Percentiles rank a stretch among this genome's conserved stretches.
phyloP scores from a whole-genome alignment of 2,797 vertebrate genomes.

The Sparus aurata region DNA sequence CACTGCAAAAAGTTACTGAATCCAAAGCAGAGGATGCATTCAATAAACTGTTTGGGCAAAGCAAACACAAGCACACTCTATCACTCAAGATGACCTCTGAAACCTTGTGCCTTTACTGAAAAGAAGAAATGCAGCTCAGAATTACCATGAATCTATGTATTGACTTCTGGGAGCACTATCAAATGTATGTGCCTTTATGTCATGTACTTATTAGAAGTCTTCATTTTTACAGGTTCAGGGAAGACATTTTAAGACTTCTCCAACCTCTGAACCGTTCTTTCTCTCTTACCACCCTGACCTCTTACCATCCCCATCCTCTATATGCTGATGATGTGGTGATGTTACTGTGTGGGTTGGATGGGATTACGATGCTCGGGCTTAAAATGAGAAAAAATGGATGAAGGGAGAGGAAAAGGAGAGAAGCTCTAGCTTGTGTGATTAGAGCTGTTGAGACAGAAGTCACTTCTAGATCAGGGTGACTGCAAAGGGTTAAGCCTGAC shows the following conservation, averaged over 20 bases:
- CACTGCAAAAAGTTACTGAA: conserved; percentile 32
- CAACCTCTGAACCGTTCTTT: conserved; percentile 17
- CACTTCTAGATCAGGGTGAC: conserved; percentile 57
- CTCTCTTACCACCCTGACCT: conserved; percentile 11
- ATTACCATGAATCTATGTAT: neutral
- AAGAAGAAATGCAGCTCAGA: neutral
- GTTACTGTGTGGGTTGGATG: conserved; percentile 14
- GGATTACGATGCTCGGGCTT: conserved; percentile 60
- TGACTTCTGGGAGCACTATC: neutral
- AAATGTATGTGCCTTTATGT: neutral
- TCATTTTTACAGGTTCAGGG: neutral
- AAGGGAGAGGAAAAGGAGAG: conserved; percentile 7
- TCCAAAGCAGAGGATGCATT: conserved; percentile 39
- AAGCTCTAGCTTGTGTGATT: conserved; percentile 48
- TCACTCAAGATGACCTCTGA: conserved; percentile 17
- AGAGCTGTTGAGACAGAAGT: conserved; percentile 49
- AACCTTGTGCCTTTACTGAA: neutral
- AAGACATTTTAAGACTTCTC: neutral
- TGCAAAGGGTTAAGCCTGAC: conserved; percentile 58
- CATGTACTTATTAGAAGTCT: neutral
- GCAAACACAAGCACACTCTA: conserved; percentile 40
- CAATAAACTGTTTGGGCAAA: conserved; percentile 20
- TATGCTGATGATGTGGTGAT: conserved; percentile 44
- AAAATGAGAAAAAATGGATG: conserved; percentile 43
- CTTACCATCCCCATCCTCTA: conserved; percentile 13